phyloP scores from a whole-genome alignment of 1,140 invertebrate species.

The Paraescarpia echinospica region DNA sequence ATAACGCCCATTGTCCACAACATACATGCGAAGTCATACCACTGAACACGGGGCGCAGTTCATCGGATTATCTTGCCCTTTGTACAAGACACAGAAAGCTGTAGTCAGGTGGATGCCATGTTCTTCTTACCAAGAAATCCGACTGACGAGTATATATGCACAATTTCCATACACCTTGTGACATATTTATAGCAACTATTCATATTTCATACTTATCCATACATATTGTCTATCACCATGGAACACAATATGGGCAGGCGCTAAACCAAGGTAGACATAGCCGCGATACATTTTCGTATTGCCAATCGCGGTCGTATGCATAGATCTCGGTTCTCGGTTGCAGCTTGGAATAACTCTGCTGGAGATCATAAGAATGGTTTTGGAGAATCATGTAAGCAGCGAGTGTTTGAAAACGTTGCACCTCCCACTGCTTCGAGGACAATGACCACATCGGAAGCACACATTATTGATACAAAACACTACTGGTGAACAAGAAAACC shows the following conservation, averaged over 20 bases:
- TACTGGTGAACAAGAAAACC: neutral
- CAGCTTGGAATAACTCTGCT: neutral
- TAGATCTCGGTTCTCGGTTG: neutral
- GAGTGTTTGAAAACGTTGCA: neutral
- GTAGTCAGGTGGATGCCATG: neutral
- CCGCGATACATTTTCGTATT: neutral
- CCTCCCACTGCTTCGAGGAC: neutral
- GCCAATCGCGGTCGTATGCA: neutral
- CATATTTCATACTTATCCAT: neutral
- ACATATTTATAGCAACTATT: neutral
- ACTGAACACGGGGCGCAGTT: neutral
- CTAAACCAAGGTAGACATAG: neutral
- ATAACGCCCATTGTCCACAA: too few relatives aligned
- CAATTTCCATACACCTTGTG: neutral
- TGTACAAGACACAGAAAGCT: neutral
- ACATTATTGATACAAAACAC: neutral
- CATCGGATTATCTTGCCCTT: neutral
- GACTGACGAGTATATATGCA: neutral
- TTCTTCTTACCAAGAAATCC: neutral
- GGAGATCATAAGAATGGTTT: neutral
- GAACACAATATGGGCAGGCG: neutral
- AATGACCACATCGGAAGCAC: neutral
- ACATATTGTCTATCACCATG: neutral
- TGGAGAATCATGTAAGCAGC: neutral
- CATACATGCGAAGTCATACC: too few relatives aligned